Evolutionary conservation across 2,797 vertebrate genomes (phyloP), one percentile per base, ranked within the genome.

Genomic region (Hafferia zeledoni): DNA sequence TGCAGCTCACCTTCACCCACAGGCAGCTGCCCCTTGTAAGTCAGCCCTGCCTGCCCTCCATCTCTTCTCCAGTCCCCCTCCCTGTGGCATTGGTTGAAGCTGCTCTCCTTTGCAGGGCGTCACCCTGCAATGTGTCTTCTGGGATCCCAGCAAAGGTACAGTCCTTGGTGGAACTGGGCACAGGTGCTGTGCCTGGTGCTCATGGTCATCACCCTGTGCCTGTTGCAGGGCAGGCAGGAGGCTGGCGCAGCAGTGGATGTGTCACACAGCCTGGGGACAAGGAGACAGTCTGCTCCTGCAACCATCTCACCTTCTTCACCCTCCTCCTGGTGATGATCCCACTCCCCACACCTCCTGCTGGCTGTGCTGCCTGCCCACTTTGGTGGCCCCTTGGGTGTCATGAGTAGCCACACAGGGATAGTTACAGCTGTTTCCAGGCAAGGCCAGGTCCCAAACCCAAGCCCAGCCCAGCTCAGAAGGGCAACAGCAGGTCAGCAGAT

Each of bases 1-100:
- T 99, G 71, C 97, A 69, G 80, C 98, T 99, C 55, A 95, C 39
- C 44, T 99, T 99, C 33, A 7, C 93, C 68, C 98, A 99, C 9
- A 5, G 89, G 11, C 43, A 43, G 6, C 93, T 91, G 41, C 69
- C 98, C 39, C 22, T 19, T 0, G 98, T 99, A 93, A 98, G 98
- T 89, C 24, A 76, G 68, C 41, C 0, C 3, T 81, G 50, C 17
- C 55, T 13, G 6, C 4, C 37, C 43, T 64, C 27, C 23, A 1
- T 4, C 37, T 23, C 18, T 24, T 27, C 55, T 33, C 18, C 2
- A 1, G 15, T 11, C 35, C 46, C 3, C 1, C 10, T 69, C 16
- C 2, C 46, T 0, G 3, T 6, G 70, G 33, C 1, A 0, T 1
- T 0, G 0, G 18, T 30, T 76, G 14, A 47, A 18, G 37, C 23